These are phyloP conservation scores for Bettongia penicillata DNA, from an alignment of 2,113 vertebrate species.

Conservation along the genomic window DNA sequence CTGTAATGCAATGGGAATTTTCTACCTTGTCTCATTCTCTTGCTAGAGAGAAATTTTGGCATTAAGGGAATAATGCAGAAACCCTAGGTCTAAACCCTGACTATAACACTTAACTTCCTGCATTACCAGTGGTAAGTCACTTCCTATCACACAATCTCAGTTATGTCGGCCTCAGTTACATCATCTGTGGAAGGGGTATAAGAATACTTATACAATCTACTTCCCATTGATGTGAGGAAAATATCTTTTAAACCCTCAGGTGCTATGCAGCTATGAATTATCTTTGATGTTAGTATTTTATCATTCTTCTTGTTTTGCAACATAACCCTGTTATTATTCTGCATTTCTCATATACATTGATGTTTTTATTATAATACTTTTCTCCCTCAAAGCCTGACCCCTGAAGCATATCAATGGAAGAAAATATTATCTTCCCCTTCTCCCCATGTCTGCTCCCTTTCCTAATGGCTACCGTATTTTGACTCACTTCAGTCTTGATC, in stretches of 20 bases:
- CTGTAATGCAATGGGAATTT: neutral
- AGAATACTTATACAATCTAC: neutral
- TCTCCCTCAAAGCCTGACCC: neutral
- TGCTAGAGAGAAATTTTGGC: neutral
- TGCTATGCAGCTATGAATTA: neutral
- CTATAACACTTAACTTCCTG: neutral
- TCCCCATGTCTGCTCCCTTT: neutral
- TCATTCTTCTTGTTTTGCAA: neutral
- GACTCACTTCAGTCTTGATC: neutral
- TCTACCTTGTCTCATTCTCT: neutral
- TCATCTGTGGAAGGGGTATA: neutral
- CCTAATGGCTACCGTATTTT: neutral
- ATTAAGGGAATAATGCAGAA: neutral
- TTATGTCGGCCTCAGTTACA: neutral
- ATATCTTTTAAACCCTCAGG: neutral
- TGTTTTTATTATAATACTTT: neutral
- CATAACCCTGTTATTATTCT: neutral
- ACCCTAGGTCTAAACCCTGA: neutral
- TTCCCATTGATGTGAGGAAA: neutral
- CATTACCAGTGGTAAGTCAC: too few relatives aligned
- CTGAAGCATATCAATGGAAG: neutral
- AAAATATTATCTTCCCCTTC: neutral
- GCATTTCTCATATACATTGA: neutral
- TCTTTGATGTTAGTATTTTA: neutral
- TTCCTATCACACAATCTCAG: neutral